Base-by-base conservation (phyloP, 2,113 vertebrate genomes). In the Probosciger aterrimus region DNA sequence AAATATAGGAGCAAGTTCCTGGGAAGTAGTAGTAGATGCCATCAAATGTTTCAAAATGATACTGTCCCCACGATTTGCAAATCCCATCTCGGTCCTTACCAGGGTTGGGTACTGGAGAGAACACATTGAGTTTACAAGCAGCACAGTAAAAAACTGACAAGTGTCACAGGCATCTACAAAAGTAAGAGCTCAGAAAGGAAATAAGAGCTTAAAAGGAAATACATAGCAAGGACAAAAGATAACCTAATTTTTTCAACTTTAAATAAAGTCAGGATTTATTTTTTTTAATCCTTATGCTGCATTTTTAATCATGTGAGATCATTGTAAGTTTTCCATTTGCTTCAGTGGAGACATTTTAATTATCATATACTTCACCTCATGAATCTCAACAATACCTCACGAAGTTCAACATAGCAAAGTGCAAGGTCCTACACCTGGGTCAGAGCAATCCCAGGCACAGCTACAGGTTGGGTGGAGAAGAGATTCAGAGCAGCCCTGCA, bases 21-120 rank as follows among this genome's bases (percentile, higher is more conserved):
- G 99, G 99, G 96, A 99, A 99, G 96, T 99, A 99, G 97, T 99
- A 99, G 97, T 99, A 99, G 96, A 99, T 98, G 50, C 99, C 99
- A 97, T 99, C 99, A 97, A 99, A 99, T 16, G 99, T 99, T 98
- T 99, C 99, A 97, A 98, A 99, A 96, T 99, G 97, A 97, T 99
- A 98, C 67, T 99, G 99, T 96, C 99, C 99, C 99, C 99, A 99
- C 0, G 99, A 99, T 97, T 99, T 99, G 97, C 99, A 99, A 95
- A 99, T 99, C 25, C 99, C 99, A 75, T 99, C 99, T 98, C 99
- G 98, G 82, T 99, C 98, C 97, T 98, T 98, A 78, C 99, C 99
- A 94, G 97, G 97, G 96, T 99, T 99, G 92, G 99, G 99, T 94
- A 99, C 99, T 99, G 95, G 94, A 90, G 88, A 96, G 39, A 92